Conservation (phyloP, 2,888 invertebrate species). For the Sericinus montela region DNA sequence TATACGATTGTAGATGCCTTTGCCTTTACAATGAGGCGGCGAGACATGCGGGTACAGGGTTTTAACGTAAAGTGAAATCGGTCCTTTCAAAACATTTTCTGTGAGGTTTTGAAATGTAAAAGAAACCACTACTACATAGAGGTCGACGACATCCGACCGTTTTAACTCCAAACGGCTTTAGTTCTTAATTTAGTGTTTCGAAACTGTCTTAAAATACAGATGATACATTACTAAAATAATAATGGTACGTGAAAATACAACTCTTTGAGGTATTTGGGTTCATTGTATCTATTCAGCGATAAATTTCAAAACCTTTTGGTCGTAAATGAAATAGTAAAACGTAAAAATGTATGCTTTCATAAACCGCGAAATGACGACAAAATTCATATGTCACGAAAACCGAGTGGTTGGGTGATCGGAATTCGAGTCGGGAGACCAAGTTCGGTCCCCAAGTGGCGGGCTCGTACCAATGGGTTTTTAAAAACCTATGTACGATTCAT, state of each 20-base stretch:
- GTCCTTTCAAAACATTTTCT: slow-evolving; percentile 77
- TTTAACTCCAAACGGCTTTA: slow-evolving; percentile 12
- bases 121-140: slow-evolving; percentile 8
- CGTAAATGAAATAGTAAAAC: slow-evolving; percentile 1
- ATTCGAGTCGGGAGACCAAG: too few relatives aligned
- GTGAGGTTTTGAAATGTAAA: slow-evolving; percentile 32
- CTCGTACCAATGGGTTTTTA: too few relatives aligned
- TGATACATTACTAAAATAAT: background rate
- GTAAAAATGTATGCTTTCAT: background rate
- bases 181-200: slow-evolving; percentile 1
- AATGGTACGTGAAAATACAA: background rate
- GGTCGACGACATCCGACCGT: slow-evolving; percentile 6
- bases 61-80: slow-evolving; percentile 70
- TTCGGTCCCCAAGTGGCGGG: too few relatives aligned
- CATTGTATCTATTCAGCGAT: background rate
- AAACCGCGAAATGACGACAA: too few relatives aligned
- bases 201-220: background rate
- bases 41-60: slow-evolving; percentile 59
- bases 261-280: background rate
- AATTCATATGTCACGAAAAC: too few relatives aligned
- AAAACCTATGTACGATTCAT: too few relatives aligned
- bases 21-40: slow-evolving; percentile 61
- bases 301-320: background rate
- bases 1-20: slow-evolving; percentile 71
- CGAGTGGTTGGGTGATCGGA: too few relatives aligned